Percentiles rank a stretch among this genome's conserved stretches.
phyloP scores from a whole-genome alignment of 2,888 invertebrate genomes.

The Idaea dimidiata region DNA sequence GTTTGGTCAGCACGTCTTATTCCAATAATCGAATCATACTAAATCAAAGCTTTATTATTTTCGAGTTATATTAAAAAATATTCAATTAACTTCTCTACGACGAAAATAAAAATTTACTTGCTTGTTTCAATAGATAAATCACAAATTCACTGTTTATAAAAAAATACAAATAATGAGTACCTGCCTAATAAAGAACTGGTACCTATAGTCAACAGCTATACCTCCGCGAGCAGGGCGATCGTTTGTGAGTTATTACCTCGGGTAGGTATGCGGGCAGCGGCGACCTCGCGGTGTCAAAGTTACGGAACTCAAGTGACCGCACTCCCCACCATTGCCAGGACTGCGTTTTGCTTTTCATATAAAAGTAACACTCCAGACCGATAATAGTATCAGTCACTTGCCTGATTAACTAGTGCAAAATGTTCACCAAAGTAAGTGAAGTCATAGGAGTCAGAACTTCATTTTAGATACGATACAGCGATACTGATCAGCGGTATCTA shows the following conservation, averaged over 20 bases:
- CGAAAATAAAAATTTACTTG: background rate
- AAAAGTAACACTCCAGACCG: conserved; percentile 69
- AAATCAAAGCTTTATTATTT: background rate
- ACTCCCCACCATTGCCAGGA: conserved; percentile 67
- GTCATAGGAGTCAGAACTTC: conserved; percentile 27
- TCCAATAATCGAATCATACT: background rate
- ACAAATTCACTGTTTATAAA: background rate
- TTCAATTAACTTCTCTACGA: conserved; percentile 3
- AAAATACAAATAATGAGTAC: background rate
- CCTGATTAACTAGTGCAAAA: conserved; percentile 75
- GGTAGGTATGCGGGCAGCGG: conserved; percentile 56
- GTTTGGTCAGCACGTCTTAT: background rate
- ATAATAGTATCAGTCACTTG: conserved; percentile 79
- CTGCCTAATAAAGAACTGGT: background rate
- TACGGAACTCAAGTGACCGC: conserved; percentile 78
- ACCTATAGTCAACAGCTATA: conserved; percentile 31
- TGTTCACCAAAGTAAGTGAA: conserved; percentile 80
- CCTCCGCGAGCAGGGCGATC: conserved; percentile 39
- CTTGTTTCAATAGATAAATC: background rate
- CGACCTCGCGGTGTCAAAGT: conserved; percentile 80
- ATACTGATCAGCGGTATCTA: conserved; percentile 8
- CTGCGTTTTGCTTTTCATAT: conserved; percentile 77
- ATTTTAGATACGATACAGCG: background rate
- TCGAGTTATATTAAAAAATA: background rate
- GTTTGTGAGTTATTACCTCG: conserved; percentile 51